Conservation (phyloP, 2,888 invertebrate species). For the Rhagonycha lutea region DNA sequence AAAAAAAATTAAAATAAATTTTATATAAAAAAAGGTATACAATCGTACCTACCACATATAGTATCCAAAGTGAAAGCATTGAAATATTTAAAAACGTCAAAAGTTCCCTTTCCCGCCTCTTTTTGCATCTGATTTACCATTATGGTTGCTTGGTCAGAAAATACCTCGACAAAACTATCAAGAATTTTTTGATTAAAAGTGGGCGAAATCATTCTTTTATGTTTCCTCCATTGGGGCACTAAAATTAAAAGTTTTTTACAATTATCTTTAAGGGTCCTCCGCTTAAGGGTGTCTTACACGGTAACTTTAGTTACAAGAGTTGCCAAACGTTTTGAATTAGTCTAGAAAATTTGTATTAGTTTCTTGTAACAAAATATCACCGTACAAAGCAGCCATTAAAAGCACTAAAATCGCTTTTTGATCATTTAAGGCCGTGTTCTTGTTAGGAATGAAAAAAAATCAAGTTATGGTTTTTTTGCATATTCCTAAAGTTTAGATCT, state of each 20-base stretch:
- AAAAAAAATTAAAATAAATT: not conserved
- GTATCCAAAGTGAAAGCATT: not conserved
- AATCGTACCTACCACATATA: not conserved
- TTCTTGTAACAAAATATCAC: no score
- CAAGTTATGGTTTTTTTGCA: no score
- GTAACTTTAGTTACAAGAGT: not conserved
- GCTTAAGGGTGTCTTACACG: not conserved
- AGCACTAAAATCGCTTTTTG: no score
- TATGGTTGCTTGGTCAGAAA: conserved; percentile 62
- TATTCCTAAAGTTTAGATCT: no score
- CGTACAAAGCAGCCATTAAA: no score
- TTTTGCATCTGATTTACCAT: conserved; percentile 56
- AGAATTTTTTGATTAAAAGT: conserved; percentile 67
- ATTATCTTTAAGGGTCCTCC: conserved; percentile 34
- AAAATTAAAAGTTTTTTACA: conserved; percentile 30
- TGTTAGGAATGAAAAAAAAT: no score
- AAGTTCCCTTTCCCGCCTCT: conserved; percentile 50
- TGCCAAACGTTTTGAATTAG: not conserved
- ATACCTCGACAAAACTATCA: conserved; percentile 65
- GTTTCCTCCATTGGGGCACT: conserved; percentile 63
- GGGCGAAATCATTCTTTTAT: conserved; percentile 64
- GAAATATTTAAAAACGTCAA: conserved; percentile 58
- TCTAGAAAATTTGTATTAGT: no score
- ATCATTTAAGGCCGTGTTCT: no score
- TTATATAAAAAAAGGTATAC: not conserved